phyloP scores from a whole-genome alignment of 1,140 invertebrate genomes.

The Meloidogyne floridensis region DNA sequence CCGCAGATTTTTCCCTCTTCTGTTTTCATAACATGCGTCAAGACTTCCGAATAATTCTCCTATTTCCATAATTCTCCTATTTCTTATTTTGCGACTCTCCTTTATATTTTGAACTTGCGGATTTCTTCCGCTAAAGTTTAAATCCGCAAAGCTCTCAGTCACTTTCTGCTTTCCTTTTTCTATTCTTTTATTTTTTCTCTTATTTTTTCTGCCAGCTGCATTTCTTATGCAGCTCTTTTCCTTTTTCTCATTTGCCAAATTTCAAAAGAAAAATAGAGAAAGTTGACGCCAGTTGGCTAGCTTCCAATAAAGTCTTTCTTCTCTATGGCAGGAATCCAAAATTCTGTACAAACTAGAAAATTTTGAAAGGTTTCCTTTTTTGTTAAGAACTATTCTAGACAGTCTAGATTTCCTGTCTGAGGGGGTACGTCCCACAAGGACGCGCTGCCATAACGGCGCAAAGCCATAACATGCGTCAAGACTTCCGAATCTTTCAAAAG shows the following conservation, averaged over 20 bases:
- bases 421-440: too few relatives aligned
- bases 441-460: too few relatives aligned
- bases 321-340: background rate
- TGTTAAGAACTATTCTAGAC: too few relatives aligned
- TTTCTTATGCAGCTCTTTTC: background rate
- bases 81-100: background rate
- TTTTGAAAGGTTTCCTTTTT: background rate
- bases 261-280: background rate
- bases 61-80: too few relatives aligned
- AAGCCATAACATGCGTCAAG: too few relatives aligned
- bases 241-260: background rate
- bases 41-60: too few relatives aligned
- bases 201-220: background rate
- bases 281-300: conserved; percentile 5
- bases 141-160: background rate
- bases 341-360: background rate
- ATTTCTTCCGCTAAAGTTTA: too few relatives aligned
- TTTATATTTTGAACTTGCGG: too few relatives aligned
- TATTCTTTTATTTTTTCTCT: background rate
- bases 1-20: too few relatives aligned
- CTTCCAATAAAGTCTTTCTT: conserved; percentile 2
- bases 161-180: background rate
- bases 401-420: too few relatives aligned
- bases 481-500: too few relatives aligned
- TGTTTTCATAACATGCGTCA: too few relatives aligned